phyloP scores from a whole-genome alignment of 37 sponge, comb jelly and placozoan genomes.

The Mnemiopsis leidyi region DNA sequence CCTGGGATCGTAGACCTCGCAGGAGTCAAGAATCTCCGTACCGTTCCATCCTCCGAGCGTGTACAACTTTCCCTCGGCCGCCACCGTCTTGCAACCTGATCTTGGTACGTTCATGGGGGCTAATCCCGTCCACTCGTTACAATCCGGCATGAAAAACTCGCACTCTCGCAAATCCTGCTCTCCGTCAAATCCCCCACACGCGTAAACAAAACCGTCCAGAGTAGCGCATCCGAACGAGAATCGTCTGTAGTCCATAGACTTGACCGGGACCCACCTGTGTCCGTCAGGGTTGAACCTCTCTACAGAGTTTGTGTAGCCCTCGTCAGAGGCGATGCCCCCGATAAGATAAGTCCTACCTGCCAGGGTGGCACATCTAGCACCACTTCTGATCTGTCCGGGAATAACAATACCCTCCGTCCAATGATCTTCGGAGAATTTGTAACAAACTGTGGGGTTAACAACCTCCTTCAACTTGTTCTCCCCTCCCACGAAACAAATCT shows the following conservation, averaged over 20 bases:
- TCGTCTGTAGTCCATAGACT: constrained; percentile 25
- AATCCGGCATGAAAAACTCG: constrained; percentile 57
- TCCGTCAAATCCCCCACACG: constrained; percentile 60
- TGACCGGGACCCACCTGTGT: constrained; percentile 57
- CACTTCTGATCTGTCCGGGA: constrained; percentile 40
- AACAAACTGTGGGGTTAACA: background rate
- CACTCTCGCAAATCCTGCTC: constrained; percentile 18
- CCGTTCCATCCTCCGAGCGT: constrained; percentile 63
- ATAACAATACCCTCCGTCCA: background rate
- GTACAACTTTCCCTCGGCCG: constrained; percentile 54
- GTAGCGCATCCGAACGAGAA: constrained; percentile 47
- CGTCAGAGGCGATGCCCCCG: constrained; percentile 41
- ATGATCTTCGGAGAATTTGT: background rate
- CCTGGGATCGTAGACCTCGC: constrained; percentile 54
- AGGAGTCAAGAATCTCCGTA: background rate
- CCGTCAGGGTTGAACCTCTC: constrained; percentile 48
- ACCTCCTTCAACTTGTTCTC: constrained; percentile 55
- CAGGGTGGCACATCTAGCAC: constrained; percentile 30
- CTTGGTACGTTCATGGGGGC: constrained; percentile 16
- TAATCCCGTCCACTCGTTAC: constrained; percentile 43
- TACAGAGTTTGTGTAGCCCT: constrained; percentile 21
- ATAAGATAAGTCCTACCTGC: constrained; percentile 40
- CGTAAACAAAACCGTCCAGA: constrained; percentile 41
- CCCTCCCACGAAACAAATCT: constrained; percentile 30
- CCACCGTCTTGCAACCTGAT: constrained; percentile 37